Evolutionary conservation across 2,888 invertebrate species (phyloP), one percentile per base, ranked within the genome.

Genomic region (Tuta absoluta): DNA sequence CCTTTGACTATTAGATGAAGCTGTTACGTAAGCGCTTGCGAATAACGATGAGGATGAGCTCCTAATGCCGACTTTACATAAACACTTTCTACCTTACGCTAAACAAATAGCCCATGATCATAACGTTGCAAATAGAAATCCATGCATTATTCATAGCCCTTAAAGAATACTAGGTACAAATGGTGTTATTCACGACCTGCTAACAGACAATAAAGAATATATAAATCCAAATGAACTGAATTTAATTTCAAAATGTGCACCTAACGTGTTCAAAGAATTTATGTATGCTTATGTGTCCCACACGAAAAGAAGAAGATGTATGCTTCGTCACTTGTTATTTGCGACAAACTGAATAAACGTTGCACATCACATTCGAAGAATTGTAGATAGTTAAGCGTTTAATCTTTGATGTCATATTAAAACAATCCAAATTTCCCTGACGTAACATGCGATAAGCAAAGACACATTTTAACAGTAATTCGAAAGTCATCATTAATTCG

Each of bases 61-160:
- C 68, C 70, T 66, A 72, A 72, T 72, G 68, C 67, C 65, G 67
- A 58, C 73, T 86, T 84, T 84, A 81, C 82, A 82, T 85, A 86
- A 86, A 88, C 86, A 85, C 87, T 89, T 88, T 88, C 89, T 84
- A 86, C 78, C 77, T 74, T 71, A 68, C 69, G 69, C 70, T 73
- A 71, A 79, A 76, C 77, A 75, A 76, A 72, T 76, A 70, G 68
- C 75, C 74, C 69, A 73, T 70, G 69, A 70, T 64, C 17, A 21
- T 49, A 57, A 57, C 45, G 38, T 38, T 53, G 62, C 38, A 23
- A 62, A 62, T 33, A 49, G 33, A 51, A 33, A 45, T 24, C 21
- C 45, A 60, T 60, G 45, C 45, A 60, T 45, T n/a, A 60, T 60
- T 21, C 60, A 45, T 60, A 33, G 33, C 17, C 24, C n/a, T 56